Evolutionary conservation across 2,888 invertebrate species (phyloP), one percentile per base, ranked within the genome.

Genomic region (Orthosia gracilis): DNA sequence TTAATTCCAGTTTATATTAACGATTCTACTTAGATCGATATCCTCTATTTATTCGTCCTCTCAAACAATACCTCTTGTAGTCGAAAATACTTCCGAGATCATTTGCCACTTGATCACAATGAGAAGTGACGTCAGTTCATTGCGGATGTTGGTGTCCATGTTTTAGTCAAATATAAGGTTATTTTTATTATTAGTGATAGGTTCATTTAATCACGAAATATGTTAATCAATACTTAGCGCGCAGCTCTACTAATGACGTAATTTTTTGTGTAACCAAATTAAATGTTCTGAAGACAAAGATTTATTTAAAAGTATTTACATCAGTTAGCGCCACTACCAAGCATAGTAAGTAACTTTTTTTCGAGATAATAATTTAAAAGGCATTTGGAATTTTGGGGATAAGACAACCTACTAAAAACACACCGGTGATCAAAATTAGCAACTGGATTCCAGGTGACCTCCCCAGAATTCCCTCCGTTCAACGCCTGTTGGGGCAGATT

Each of bases 61-160:
- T 54, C 18, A 45, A n/a, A 52, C 40, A 74, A 75, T 59, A 23
- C 21, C 49, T 40, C n/a, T 78, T n/a, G 40, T 45, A 58, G 7
- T 40, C 18, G 12, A 21, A 68, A 21, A 23, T 58, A 59, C 74
- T 78, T 74, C 78, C 74, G 68, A 73, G 13, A 68, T 64, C 15
- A 63, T 50, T 50, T 26, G 17, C 23, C 23, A 23, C 17, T 49
- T 26, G 15, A 59, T 58, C 21, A 80, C 59, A 73, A 73, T 59
- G 31, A 68, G 54, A 50, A 18, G 18, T 74, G 58, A 68, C 50
- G 58, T 80, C 75, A 68, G n/a, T 40, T 13, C n/a, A 26, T 45
- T 64, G 50, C 50, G 67, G 59, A 59, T 63, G 23, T 50, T 26
- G 54, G 15, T 13, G 55, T 26, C 3, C 21, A 31, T n/a, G 11